Evolutionary conservation across 1,140 invertebrate species (phyloP).

Genomic region (Drosophila obscura): DNA sequence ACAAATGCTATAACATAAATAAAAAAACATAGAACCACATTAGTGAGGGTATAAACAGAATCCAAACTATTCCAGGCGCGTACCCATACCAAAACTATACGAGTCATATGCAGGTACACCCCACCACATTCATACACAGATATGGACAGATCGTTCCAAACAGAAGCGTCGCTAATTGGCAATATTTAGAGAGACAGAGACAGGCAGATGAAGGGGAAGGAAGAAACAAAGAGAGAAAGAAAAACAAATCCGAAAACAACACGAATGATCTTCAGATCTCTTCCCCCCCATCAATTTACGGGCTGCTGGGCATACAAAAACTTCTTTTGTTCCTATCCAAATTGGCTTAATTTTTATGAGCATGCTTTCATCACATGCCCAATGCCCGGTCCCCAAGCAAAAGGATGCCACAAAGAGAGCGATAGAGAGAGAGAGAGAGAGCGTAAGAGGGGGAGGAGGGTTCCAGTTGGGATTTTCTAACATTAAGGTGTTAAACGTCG

Average conservation of each 20-base stretch:
- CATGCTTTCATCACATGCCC: conserved; percentile 64
- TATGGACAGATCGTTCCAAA: conserved; percentile 21
- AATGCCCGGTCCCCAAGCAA: conserved; percentile 2
- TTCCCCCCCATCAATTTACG: conserved; percentile 33
- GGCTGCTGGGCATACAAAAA: conserved; percentile 47
- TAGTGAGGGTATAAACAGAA: too few relatives aligned
- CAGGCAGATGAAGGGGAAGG: neutral
- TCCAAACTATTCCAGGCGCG: neutral
- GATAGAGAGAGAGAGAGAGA: neutral
- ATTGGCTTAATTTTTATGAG: conserved; percentile 61
- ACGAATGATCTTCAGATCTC: conserved; percentile 42
- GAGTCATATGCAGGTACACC: conserved; percentile 9
- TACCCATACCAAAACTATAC: conserved; percentile 1
- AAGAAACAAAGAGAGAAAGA: neutral
- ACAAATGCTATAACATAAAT: too few relatives aligned
- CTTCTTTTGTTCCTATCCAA: conserved; percentile 57
- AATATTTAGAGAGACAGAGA: conserved; percentile 32
- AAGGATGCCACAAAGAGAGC: neutral
- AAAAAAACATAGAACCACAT: too few relatives aligned
- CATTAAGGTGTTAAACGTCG: conserved; percentile 57
- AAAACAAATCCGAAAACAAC: conserved; percentile 12
- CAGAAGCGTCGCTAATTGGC: conserved; percentile 49
- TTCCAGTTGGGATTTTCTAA: conserved; percentile 19
- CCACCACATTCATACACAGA: neutral
- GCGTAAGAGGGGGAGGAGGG: neutral